phyloP scores from a whole-genome alignment of 2,113 vertebrate species.

The Ia io region DNA sequence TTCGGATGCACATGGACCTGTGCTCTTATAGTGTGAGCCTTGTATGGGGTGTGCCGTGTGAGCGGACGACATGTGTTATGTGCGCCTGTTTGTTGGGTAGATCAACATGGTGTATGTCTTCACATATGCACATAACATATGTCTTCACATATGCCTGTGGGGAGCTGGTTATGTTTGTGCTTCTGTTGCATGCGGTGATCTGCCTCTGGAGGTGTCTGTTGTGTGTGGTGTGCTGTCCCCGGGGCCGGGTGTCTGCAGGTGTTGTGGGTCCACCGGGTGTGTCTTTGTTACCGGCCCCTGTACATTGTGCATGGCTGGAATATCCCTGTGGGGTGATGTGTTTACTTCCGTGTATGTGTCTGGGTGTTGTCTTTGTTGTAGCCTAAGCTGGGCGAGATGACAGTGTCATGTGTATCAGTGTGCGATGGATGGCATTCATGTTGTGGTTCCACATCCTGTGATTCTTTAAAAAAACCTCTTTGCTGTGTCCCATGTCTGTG shows the following conservation, averaged over 20 bases:
- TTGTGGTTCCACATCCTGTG: background rate
- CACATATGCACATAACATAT: background rate
- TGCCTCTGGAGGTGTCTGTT: background rate
- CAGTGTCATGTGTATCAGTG: background rate
- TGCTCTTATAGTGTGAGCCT: background rate
- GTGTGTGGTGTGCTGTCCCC: background rate
- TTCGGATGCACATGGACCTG: background rate
- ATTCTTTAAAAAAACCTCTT: background rate
- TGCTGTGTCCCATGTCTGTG: background rate
- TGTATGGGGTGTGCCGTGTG: rapidly evolving
- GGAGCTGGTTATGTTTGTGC: background rate
- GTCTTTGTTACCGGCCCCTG: background rate
- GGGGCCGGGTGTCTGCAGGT: too few relatives aligned
- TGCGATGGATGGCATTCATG: background rate
- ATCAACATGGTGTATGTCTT: background rate
- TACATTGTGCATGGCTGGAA: background rate
- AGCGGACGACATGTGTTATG: rapidly evolving
- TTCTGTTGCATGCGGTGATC: background rate
- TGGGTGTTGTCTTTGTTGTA: background rate
- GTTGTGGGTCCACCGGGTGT: background rate
- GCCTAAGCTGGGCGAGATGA: background rate
- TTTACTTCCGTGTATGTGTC: background rate
- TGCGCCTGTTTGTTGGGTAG: background rate
- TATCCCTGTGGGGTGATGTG: background rate
- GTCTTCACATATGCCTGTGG: background rate